Evolutionary conservation across 2,797 vertebrate genomes (phyloP), one percentile per base, ranked within the genome.

Genomic region (Margarornis squamiger): DNA sequence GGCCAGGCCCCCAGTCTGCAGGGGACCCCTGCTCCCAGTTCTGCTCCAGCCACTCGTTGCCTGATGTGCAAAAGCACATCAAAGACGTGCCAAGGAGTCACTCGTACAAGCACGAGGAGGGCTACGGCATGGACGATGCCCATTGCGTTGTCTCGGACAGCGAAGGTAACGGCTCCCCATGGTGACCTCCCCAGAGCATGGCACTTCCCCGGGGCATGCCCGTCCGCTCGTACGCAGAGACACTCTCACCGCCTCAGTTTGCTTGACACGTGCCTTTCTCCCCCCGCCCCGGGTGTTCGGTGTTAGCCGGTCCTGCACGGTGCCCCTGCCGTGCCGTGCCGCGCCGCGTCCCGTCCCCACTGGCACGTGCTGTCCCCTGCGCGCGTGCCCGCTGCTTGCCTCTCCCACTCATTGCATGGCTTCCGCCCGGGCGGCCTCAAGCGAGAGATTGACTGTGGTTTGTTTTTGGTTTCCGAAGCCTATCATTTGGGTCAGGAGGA

Each of bases 401-500:
- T 97, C 82, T 95, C 96, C 96, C 96, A 68, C 98, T 97, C 96
- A 96, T 97, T 98, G 99, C 99, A 99, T 99, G 98, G 98, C 98
- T 98, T 98, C 97, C 86, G 38, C 98, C 95, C 98, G 93, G 97
- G 97, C 97, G 90, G 89, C 95, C 85, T 88, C 88, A 96, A 98
- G 95, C 89, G 81, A 97, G 94, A 95, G 95, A 96, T 91, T 99
- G 98, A 99, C 96, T 98, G 97, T 98, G 92, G 97, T 98, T 96
- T 99, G 96, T 98, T 99, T 99, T 98, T 98, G 98, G 98, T 99
- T 98, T 99, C 98, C 81, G 97, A 99, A 99, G 99, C 99, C 91
- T 99, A 99, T 99, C 99, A 99, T 98, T 99, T 99, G 98, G 99
- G 99, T 97, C 99, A 99, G 98, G 99, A 99, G 96, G 99, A 99